Percentiles rank a stretch among this genome's conserved stretches.
phyloP scores from a whole-genome alignment of 1,140 invertebrate species.

The Armadillidium nasatum region DNA sequence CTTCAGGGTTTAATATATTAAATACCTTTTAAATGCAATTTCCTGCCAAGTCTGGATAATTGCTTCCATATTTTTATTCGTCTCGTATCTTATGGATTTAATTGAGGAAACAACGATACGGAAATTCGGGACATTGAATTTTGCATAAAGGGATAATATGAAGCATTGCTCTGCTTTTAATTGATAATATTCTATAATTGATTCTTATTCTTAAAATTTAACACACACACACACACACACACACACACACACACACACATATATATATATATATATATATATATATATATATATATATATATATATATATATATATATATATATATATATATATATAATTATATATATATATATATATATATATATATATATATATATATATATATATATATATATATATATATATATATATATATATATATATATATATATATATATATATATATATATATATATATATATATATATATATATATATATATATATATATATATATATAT shows the following conservation, averaged over 20 bases:
- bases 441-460: constrained; percentile 19
- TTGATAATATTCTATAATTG: neutral
- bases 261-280: constrained; percentile 15
- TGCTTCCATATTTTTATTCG: neutral
- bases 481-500: neutral
- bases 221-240: neutral
- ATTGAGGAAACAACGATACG: neutral
- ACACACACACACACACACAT: neutral
- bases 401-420: constrained; percentile 20
- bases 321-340: constrained; percentile 6
- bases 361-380: constrained; percentile 5
- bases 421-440: constrained; percentile 5
- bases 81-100: neutral
- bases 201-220: neutral
- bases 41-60: neutral
- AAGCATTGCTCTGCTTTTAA: neutral
- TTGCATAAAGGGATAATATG: neutral
- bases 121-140: no score
- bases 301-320: constrained; percentile 4
- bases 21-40: neutral
- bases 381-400: neutral
- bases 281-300: constrained; percentile 15
- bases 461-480: constrained; percentile 17
- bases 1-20: neutral
- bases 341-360: constrained; percentile 4